Evolutionary conservation across 2,888 invertebrate species (phyloP).

Genomic region (Cybosia mesomella): DNA sequence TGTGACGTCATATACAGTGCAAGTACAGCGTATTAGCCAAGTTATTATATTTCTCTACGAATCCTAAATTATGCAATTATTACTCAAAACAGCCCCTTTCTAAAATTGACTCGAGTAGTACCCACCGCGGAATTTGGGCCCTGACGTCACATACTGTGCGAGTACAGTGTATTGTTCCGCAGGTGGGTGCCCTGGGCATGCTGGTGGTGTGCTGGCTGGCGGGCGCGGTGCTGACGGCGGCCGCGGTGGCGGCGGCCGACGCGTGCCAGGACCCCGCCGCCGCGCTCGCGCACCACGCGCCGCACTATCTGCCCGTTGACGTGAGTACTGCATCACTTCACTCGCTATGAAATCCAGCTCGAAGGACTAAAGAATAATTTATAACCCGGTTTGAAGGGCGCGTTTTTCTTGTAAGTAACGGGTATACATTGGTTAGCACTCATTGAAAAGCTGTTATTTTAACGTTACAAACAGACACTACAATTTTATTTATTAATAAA

Average conservation of each 20-base stretch:
- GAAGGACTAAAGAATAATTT: not conserved
- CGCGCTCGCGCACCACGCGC: conserved; percentile 90
- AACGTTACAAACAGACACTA: too few species aligned
- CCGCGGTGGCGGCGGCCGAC: conserved; percentile 94
- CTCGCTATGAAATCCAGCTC: not conserved
- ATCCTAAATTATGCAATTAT: too few species aligned
- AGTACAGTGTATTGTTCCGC: conserved; percentile 6
- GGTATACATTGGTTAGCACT: too few species aligned
- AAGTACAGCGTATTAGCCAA: too few species aligned
- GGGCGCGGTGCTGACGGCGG: conserved; percentile 94
- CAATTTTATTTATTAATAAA: too few species aligned
- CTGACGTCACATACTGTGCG: not conserved
- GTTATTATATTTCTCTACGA: too few species aligned
- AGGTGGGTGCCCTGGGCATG: conserved; percentile 90
- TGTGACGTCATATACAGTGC: too few species aligned
- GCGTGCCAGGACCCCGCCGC: conserved; percentile 95
- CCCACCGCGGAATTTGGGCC: not conserved
- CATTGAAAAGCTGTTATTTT: too few species aligned
- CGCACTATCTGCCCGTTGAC: conserved; percentile 85
- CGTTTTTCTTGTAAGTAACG: too few species aligned
- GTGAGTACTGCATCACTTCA: conserved; percentile 63
- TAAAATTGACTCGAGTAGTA: too few species aligned
- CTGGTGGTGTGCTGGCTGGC: conserved; percentile 92
- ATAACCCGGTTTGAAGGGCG: not conserved
- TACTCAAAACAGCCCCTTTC: too few species aligned